Conservation (phyloP, 2,797 vertebrate species). For the Sitta carolinensis region DNA sequence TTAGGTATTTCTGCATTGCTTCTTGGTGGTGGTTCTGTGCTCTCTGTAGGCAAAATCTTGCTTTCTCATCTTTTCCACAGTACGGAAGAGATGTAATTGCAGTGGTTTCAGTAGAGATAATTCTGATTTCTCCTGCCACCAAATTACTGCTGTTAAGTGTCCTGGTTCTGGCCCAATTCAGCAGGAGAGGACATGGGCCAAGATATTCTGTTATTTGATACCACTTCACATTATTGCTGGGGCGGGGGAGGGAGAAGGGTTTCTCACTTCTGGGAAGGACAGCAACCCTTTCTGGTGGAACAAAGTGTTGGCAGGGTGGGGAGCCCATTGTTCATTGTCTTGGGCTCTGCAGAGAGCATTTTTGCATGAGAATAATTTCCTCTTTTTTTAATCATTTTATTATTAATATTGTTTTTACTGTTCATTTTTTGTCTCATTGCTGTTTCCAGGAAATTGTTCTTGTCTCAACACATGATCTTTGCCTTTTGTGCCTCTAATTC, state of each 20-base stretch:
- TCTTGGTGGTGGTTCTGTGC: neutral
- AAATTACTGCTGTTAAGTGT: neutral
- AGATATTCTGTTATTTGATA: neutral
- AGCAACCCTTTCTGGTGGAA: neutral
- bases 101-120: neutral
- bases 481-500: neutral
- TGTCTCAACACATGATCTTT: neutral
- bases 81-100: neutral
- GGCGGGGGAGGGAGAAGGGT: neutral
- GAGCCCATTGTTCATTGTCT: neutral
- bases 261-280: neutral
- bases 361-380: neutral
- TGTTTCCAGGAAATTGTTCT: neutral
- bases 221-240: neutral
- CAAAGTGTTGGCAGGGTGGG: rapidly evolving
- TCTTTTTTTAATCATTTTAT: neutral
- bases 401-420: neutral
- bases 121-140: neutral
- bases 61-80: neutral
- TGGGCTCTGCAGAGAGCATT: neutral
- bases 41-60: neutral
- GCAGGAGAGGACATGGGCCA: neutral
- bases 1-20: neutral
- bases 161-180: neutral
- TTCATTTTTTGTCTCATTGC: neutral